Base-by-base conservation (phyloP, 2,888 invertebrate genomes). In the Nowickia ferox region DNA sequence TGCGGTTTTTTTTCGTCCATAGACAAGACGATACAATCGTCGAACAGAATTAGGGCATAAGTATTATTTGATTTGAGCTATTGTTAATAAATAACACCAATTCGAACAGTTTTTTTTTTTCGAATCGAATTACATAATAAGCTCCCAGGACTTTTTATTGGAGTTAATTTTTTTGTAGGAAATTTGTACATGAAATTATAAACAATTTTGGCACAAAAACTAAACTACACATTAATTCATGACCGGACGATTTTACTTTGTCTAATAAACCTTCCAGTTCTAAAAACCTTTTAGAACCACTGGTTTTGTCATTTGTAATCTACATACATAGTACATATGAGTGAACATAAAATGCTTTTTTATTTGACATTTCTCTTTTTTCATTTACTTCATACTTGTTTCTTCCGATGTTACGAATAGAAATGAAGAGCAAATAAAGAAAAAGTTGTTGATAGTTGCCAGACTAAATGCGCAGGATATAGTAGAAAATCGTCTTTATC, bases 361-460 rank as follows among this genome's bases (percentile, higher is more conserved):
- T 42, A 63, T 30, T 74, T 44, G 11, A n/a, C 15, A 71, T 42
- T 44, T 65, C 38, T 46, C 42, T 55, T 22, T 55, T 30, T 65
- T 72, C 44, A 8, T 65, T 65, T 66, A 38, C 42, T n/a, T 40
- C 59, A 48, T 57, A 46, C 51, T 55, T 38, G 22, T 57, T 80
- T 77, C 30, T 40, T 69, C 48, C 74, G 59, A 13, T 66, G 6
- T 59, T 65, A 44, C 63, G 77, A 77, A 68, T 17, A 46, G 6
- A 46, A 59, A n/a, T 10, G 5, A 66, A 68, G 22, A 69, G 13
- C 53, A 69, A 69, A 42, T 15, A 46, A n/a, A 74, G 40, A 42
- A 72, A 72, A 57, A 65, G 30, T 30, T 40, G 19, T 53, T 40
- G 22, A 9, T 66, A 57, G 46, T 57, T 66, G 46, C 17, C 76